A percentile compares a stretch with the other conserved stretches of the same genome.
Conservation (phyloP, 2,888 invertebrate genomes). For the Drosophila greeni region DNA sequence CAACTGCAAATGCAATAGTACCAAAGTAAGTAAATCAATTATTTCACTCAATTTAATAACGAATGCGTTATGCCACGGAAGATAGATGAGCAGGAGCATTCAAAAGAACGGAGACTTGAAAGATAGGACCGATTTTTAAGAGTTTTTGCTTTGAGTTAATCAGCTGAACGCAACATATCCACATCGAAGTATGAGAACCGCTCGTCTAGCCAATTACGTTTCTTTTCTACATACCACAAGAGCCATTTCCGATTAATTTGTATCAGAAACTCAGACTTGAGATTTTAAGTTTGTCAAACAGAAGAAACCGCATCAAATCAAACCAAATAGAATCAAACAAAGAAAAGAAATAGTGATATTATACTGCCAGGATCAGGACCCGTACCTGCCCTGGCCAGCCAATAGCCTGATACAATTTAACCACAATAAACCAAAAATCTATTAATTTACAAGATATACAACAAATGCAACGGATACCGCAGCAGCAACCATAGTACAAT, state of each 20-base stretch:
- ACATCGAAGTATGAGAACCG: constrained; percentile 22
- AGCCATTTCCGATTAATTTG: constrained; percentile 43
- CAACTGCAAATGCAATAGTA: constrained; percentile 62
- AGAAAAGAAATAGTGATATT: constrained; percentile 68
- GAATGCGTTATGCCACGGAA: constrained; percentile 27
- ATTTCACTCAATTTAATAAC: constrained; percentile 52
- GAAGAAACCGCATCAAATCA: constrained; percentile 48
- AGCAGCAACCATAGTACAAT: constrained; percentile 73
- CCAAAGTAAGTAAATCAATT: constrained; percentile 70
- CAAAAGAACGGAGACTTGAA: constrained; percentile 2
- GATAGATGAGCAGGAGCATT: constrained; percentile 6
- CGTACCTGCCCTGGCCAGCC: constrained; percentile 49
- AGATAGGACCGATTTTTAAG: constrained; percentile 36
- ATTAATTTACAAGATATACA: constrained; percentile 52
- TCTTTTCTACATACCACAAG: constrained; percentile 10
- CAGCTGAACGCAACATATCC: constrained; percentile 67
- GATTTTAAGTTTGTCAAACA: constrained; percentile 50
- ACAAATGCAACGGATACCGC: constrained; percentile 65
- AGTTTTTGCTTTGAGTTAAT: constrained; percentile 37
- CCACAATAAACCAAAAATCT: constrained; percentile 47
- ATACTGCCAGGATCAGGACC: constrained; percentile 43
- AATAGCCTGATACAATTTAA: constrained; percentile 63
- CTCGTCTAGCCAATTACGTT: constrained; percentile 9
- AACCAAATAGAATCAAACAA: constrained; percentile 31
- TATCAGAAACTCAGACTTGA: constrained; percentile 60